Conservation (phyloP, 1,140 invertebrate species). For the Brachionus rubens region DNA sequence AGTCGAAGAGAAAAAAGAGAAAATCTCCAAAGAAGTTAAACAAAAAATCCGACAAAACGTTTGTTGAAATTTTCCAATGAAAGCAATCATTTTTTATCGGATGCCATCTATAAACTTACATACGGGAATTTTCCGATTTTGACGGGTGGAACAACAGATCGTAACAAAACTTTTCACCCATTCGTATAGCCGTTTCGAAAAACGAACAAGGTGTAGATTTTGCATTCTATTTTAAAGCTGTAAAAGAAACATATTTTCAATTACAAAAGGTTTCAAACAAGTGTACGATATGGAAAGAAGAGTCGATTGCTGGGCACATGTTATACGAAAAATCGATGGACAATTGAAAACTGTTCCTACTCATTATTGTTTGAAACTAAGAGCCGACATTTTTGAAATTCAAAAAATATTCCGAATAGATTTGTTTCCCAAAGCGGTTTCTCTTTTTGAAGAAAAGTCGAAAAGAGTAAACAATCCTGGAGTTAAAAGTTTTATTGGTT, state of each 20-base stretch:
- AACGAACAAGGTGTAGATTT: constrained; percentile 6
- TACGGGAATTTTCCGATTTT: background rate
- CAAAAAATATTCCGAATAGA: background rate
- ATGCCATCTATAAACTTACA: background rate
- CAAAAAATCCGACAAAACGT: background rate
- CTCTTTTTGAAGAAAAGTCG: constrained; percentile 1
- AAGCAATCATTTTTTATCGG: background rate
- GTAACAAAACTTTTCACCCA: constrained; percentile 10
- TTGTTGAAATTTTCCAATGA: background rate
- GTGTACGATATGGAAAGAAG: constrained; percentile 5
- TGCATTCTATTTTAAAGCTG: background rate
- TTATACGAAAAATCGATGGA: constrained; percentile 6
- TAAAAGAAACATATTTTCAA: background rate
- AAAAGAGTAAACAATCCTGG: background rate
- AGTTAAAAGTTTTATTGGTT: background rate
- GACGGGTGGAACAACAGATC: background rate
- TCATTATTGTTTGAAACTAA: background rate
- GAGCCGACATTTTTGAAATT: background rate
- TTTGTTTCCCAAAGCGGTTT: background rate
- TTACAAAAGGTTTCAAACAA: background rate
- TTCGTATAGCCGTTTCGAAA: constrained; percentile 1
- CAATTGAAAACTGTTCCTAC: background rate
- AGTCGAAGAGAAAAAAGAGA: too few species aligned
- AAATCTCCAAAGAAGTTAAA: too few species aligned
- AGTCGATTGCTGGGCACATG: constrained; percentile 23